Base-by-base conservation (phyloP, 1,140 invertebrate species). In the Cydia splendana region DNA sequence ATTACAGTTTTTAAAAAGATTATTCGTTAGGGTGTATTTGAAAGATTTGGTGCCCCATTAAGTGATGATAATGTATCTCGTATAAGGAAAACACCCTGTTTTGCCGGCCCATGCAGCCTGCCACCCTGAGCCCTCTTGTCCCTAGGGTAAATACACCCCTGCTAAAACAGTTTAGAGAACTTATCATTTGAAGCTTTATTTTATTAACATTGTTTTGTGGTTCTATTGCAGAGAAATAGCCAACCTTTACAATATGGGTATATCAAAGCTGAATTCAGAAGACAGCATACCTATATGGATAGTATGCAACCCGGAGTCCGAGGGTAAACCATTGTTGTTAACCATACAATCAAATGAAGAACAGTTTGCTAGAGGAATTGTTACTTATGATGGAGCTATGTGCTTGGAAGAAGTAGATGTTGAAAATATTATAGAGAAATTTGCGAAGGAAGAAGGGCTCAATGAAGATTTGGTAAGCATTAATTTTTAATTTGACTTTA, bases 261-360 rank as follows among this genome's bases (percentile, higher is more conserved):
- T 91, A 12, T 71, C 75, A 30, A 71, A 78, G n/a, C 5, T 81
- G 24, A 20, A 79, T 1, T 65, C 77, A 74, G 89, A 92, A 28
- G 87, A 92, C 13, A 48, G 85, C n/a, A 20, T 91, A 67, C 92
- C 92, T 1, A 83, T 93, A 83, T 94, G 91, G 91, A 78, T 93
- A 28, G 53, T 94, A 5, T 91, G 88, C n/a, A 90, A 90, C 51
- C 88, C 91, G 7, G 75, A 79, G 73, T 80, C 82, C 73, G 82
- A 85, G 13, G 78, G 79, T 0, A 87, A 83, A 67, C 85, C 90
- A 1, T 78, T 93, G 30, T 77, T 94, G 6, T 79, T 94, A 1
- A 89, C 84, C 4, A 80, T 89, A 6, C 88, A 93, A 65, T 91
- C 92, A 1, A 85, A 91, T 85, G 82, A 82, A 24, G 80, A 86